Evolutionary conservation across 2,113 vertebrate species (phyloP), one percentile per base, ranked within the genome.

Genomic region (Anthoscopus minutus): DNA sequence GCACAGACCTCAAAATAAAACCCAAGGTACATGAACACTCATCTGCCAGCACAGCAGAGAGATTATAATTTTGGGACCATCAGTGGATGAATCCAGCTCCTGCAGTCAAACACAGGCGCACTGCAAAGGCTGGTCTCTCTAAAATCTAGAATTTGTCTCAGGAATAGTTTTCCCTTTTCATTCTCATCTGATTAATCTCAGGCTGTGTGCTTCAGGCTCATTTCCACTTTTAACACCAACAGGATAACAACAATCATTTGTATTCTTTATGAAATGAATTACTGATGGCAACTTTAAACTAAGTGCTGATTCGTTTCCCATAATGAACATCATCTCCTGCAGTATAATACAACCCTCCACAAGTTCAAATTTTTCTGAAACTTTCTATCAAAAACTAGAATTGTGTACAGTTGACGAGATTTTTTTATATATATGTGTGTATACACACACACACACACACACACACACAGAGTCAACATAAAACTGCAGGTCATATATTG

Each of bases 401-500:
- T 2, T 60, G 28, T 47, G 45, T 66, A 47, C 8, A 58, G 27
- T 10, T 73, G 33, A 45, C 9, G 8, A 13, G 6, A 45, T 44
- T 71, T 61, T 61, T 58, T 44, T 11, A 47, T 15, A 6, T 25
- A 18, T 65, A 9, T 5, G 3, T 30, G 2, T 61, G 2, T 10
- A 21, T 2, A 33, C 4, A 48, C 2, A 31, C 1, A 56, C 0
- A 53, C 3, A 53, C 0, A 61, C 5, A 42, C 11, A 61, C 4
- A 35, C 3, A 60, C 5, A 35, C n/a, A 18, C 1, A 3, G 9
- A 3, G 9, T 51, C 33, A 73, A 90, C 85, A 69, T 23, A 61
- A 13, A 85, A 53, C n/a, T 86, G 51, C 25, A 35, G 71, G 47
- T 14, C 2, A 1, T 47, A 69, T 20, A n/a, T 11, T 77, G 15